Conservation (phyloP, 2,888 invertebrate genomes). For the Flexamia atlantica region DNA sequence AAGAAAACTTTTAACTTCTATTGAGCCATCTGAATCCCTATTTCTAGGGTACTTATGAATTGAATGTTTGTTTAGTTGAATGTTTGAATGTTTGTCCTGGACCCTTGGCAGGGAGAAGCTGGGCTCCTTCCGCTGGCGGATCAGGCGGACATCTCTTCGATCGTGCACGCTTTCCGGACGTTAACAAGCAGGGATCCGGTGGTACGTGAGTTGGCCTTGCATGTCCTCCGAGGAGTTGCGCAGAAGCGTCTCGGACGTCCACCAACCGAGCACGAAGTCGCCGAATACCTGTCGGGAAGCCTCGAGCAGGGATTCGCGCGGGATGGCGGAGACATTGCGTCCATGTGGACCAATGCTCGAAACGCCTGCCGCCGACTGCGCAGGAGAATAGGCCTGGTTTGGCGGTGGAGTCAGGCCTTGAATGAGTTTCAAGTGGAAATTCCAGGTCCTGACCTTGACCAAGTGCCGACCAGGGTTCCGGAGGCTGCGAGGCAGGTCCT, state of each 20-base stretch:
- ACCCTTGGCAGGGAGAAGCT: no score
- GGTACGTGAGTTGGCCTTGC: no score
- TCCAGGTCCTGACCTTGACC: neutral
- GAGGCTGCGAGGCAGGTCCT: neutral
- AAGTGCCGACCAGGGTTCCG: neutral
- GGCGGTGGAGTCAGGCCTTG: neutral
- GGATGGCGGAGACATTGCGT: constrained; percentile 64
- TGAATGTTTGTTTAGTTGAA: no score
- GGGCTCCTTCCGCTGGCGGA: no score
- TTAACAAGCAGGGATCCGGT: no score
- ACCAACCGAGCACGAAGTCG: constrained; percentile 67
- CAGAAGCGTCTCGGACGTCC: neutral
- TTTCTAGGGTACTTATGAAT: no score
- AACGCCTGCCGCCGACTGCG: constrained; percentile 67
- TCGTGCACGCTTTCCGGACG: no score
- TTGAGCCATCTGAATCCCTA: no score
- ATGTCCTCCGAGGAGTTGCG: neutral
- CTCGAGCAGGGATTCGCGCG: constrained; percentile 50
- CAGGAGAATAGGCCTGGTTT: constrained; percentile 45
- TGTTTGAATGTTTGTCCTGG: no score
- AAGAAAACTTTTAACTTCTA: no score
- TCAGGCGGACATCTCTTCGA: no score
- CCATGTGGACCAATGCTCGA: constrained; percentile 56
- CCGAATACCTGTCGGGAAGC: constrained; percentile 69
- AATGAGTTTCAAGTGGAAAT: constrained; percentile 10